Base-by-base conservation (phyloP, 2,797 vertebrate genomes). In the Decapterus maruadsi region DNA sequence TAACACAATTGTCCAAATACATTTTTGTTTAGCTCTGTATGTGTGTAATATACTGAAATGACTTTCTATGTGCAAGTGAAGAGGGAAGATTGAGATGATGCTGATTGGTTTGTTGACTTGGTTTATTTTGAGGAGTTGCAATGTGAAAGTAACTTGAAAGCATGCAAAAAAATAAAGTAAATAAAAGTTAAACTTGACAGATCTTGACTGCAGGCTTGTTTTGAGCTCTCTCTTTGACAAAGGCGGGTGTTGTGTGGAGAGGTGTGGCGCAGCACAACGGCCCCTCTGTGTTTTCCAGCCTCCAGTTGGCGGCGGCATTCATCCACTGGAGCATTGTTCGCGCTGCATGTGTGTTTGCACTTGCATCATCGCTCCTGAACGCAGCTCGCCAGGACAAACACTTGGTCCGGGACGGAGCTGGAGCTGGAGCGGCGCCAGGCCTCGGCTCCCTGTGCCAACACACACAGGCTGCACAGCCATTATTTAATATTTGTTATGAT, bases 181-280 rank as follows among this genome's bases (percentile, higher is more conserved):
- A 34, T 34, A 34, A 34, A 34, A 20, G 34, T 8, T 34, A 10
- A 5, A 54, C 54, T 20, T 61, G 9, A 61, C 8, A 66, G 29
- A 69, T 70, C 71, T 48, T 22, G 66, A 78, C 51, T 46, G 60
- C 17, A 60, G 57, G 65, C 38, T 54, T 50, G 43, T 57, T 77
- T 58, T 82, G 66, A 72, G 26, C 57, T 16, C 3, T 11, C 36
- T 46, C 6, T 34, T 4, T 34, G 55, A 83, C 77, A 81, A 81
- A 83, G 66, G 65, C 72, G 29, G 74, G 72, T 78, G 81, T 78
- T 77, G 59, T 82, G 56, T 60, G 0, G 58, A 43, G 62, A 70
- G 84, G 84, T 45, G 87, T 65, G 82, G 75, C 10, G 4, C 2
- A 59, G 51, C 75, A 83, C 75, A 81, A 68, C 72, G 17, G 2